phyloP scores from a whole-genome alignment of 2,888 invertebrate genomes.

The Liopterus haemorrhoidalis region DNA sequence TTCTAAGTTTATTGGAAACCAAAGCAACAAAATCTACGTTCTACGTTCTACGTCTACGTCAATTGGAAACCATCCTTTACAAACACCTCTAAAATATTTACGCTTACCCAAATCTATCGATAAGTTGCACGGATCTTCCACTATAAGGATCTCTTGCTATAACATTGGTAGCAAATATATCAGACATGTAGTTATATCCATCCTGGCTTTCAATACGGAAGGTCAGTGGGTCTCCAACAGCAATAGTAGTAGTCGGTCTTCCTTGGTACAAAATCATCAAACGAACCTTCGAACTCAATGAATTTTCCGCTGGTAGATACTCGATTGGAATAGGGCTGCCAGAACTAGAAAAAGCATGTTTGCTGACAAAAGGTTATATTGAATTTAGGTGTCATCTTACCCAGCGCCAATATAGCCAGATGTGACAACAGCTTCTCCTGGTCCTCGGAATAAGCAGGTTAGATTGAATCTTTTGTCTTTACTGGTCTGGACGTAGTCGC shows the following conservation, averaged over 20 bases:
- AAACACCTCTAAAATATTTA: no score
- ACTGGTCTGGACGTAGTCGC: conserved; percentile 86
- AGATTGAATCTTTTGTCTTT: conserved; percentile 86
- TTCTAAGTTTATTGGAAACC: no score
- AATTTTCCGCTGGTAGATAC: conserved; percentile 86
- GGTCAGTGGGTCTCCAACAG: conserved; percentile 86
- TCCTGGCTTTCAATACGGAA: conserved; percentile 85
- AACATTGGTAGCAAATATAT: conserved; percentile 89
- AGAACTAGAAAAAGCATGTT: conserved; percentile 55
- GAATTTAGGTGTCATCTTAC: conserved; percentile 49
- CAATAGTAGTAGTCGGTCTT: conserved; percentile 85
- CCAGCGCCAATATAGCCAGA: conserved; percentile 89
- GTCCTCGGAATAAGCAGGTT: conserved; percentile 86
- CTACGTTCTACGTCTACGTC: no score
- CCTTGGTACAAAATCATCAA: conserved; percentile 83
- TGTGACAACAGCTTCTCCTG: conserved; percentile 88
- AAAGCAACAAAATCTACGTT: no score
- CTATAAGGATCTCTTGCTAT: conserved; percentile 89
- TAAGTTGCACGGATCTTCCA: conserved; percentile 81
- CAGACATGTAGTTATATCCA: conserved; percentile 79
- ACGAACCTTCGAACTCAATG: conserved; percentile 80
- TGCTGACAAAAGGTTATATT: background rate
- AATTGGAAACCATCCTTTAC: no score
- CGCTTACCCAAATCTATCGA: conserved; percentile 79
- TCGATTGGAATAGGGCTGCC: conserved; percentile 90